phyloP scores from a whole-genome alignment of 2,113 vertebrate species.

The Baryphthengus martii region DNA sequence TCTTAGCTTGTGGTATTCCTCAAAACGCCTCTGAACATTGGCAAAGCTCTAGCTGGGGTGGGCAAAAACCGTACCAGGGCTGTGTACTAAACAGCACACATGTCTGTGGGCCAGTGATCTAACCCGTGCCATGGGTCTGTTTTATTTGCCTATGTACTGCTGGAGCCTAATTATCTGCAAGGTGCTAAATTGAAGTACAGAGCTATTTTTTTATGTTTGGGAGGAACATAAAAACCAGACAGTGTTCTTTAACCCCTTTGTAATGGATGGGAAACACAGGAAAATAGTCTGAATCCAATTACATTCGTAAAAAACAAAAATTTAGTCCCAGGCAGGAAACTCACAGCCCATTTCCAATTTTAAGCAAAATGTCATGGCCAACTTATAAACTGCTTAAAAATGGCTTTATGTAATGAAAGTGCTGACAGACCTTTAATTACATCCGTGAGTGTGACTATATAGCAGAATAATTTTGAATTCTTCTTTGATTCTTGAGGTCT shows the following conservation, averaged over 20 bases:
- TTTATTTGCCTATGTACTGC: background rate
- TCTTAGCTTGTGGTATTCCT: background rate
- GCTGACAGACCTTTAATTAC: slow-evolving; percentile 60
- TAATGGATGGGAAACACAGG: background rate
- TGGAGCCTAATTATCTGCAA: background rate
- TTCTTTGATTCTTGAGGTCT: slow-evolving; percentile 53
- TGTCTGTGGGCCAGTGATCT: background rate
- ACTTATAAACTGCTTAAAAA: slow-evolving; percentile 55
- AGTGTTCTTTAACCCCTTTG: slow-evolving; percentile 16
- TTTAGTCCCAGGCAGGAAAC: slow-evolving; percentile 35
- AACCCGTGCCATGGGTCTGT: background rate
- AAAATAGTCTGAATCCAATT: slow-evolving; percentile 48
- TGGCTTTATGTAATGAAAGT: slow-evolving; percentile 50
- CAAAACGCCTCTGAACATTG: rapidly evolving
- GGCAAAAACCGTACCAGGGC: background rate
- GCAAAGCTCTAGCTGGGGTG: background rate
- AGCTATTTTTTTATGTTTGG: background rate
- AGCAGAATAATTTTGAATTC: slow-evolving; percentile 37
- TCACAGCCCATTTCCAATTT: slow-evolving; percentile 33
- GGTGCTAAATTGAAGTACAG: background rate
- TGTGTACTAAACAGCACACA: rapidly evolving
- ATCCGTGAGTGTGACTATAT: slow-evolving; percentile 29
- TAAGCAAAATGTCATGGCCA: slow-evolving; percentile 49
- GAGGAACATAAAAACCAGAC: background rate
- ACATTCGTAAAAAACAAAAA: slow-evolving; percentile 7